Conservation (phyloP, 2,888 invertebrate species). For the Tachina fera region DNA sequence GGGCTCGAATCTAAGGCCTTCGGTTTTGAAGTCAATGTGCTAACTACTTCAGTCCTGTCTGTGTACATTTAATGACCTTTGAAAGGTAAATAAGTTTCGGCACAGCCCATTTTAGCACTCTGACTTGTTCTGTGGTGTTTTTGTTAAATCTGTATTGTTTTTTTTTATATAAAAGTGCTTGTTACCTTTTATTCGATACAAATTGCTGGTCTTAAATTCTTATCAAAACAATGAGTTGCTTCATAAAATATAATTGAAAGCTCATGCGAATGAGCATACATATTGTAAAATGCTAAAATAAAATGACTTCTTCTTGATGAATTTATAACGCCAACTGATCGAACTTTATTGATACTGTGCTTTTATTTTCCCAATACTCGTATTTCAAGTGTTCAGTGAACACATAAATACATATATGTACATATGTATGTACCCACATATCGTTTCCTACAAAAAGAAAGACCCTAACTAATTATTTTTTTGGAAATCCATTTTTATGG, state of each 20-base stretch:
- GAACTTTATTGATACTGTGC: constrained; percentile 63
- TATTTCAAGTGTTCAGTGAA: constrained; percentile 50
- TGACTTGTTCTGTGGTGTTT: not conserved
- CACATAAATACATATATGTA: too few species aligned
- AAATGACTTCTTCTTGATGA: constrained; percentile 70
- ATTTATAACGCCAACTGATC: constrained; percentile 72
- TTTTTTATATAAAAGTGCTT: not conserved
- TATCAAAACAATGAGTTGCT: constrained; percentile 47
- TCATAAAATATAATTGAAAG: constrained; percentile 39
- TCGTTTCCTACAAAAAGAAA: too few species aligned
- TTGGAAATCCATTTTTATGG: too few species aligned
- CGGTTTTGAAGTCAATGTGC: too few species aligned
- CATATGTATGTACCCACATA: not conserved
- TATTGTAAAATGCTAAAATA: constrained; percentile 33
- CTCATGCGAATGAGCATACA: not conserved
- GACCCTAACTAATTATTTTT: too few species aligned
- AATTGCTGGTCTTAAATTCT: constrained; percentile 47
- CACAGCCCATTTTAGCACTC: too few species aligned
- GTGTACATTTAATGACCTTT: too few species aligned
- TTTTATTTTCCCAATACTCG: constrained; percentile 41
- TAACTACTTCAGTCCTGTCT: too few species aligned
- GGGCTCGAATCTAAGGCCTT: too few species aligned
- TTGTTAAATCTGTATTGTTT: not conserved
- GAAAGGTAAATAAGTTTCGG: too few species aligned
- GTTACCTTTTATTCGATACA: not conserved